Evolutionary conservation across 2,888 invertebrate genomes (phyloP), one percentile per base, ranked within the genome.

Genomic region (Achlya flavicornis): DNA sequence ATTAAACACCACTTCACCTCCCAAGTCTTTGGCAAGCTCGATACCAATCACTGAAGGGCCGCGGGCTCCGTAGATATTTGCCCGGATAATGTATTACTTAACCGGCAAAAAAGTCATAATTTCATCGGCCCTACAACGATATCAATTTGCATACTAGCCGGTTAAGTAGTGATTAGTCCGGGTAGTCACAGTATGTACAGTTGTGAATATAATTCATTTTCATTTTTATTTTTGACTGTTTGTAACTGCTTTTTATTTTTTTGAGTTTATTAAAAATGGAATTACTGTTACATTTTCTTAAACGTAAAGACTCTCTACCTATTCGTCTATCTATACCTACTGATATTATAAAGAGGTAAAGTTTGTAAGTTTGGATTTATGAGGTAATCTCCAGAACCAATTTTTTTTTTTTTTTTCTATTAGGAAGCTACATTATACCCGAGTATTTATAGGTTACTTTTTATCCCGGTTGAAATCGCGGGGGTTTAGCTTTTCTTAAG

Each of bases 101-200:
- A 72, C 73, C 70, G 75, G 53, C n/a, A 69, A 81, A 85, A 87
- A 86, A 84, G 79, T 75, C 74, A 73, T 75, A 74, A 77, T 80
- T 79, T 74, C 73, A 73, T 67, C 70, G 67, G 63, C 60, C 68
- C 66, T 64, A 67, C 67, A 65, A 65, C 67, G 69, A 77, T 79
- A 78, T 78, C 76, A 80, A 83, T 85, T 87, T 85, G 80, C 85
- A 86, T 87, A 84, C 72, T 67, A 61, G 64, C 62, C 63, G 60
- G 70, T 76, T 75, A 68, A 72, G 69, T 74, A 76, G 70, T 75
- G 79, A 83, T 81, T 81, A 84, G 71, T 68, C 11, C 48, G 60
- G 64, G 61, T 35, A 65, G 61, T 12, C 62, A 61, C 12, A 59
- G 66, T 66, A 46, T 46, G 41, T 41, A 68, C 63, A 35, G n/a